These are phyloP conservation scores for Brachionus paranguensis DNA, from an alignment of 1,140 invertebrate species.

Conservation along the genomic window DNA sequence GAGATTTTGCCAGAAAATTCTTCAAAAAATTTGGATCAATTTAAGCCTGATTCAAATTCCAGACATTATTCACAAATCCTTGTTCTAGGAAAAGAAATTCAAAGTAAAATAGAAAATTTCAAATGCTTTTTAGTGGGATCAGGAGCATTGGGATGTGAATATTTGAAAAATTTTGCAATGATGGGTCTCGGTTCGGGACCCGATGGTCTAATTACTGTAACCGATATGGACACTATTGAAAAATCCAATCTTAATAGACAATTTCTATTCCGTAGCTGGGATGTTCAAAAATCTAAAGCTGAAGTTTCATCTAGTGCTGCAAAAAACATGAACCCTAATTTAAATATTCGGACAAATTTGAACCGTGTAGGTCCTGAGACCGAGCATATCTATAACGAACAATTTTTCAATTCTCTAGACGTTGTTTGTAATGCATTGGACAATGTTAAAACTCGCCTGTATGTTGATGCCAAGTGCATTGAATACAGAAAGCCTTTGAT, in stretches of 20 bases:
- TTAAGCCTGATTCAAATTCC: neutral
- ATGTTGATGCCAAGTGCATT: slow-evolving; percentile 93
- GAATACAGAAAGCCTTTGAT: slow-evolving; percentile 91
- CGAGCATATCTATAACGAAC: slow-evolving; percentile 85
- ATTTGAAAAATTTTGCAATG: slow-evolving; percentile 98
- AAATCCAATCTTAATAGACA: slow-evolving; percentile 97
- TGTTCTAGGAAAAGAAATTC: slow-evolving; percentile 84
- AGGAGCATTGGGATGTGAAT: slow-evolving; percentile 96
- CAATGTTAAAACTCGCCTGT: slow-evolving; percentile 89
- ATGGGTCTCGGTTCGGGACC: slow-evolving; percentile 74
- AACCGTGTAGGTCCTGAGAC: slow-evolving; percentile 91
- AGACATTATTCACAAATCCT: slow-evolving; percentile 86
- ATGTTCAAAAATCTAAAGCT: slow-evolving; percentile 84
- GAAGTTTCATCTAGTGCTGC: slow-evolving; percentile 72
- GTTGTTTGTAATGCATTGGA: slow-evolving; percentile 95
- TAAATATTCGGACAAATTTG: slow-evolving; percentile 81
- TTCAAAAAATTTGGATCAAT: slow-evolving; percentile 44
- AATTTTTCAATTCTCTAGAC: slow-evolving; percentile 84
- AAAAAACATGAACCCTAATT: slow-evolving; percentile 76
- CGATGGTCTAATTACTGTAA: slow-evolving; percentile 68
- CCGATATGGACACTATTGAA: slow-evolving; percentile 99
- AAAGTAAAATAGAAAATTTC: slow-evolving; percentile 68
- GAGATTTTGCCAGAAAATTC: slow-evolving; percentile 75
- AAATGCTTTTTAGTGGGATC: slow-evolving; percentile 81
- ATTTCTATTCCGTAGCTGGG: slow-evolving; percentile 87